These are phyloP conservation scores for Caenorhabditis inopinata DNA, from an alignment of 1,140 invertebrate species.

Conservation along the genomic window DNA sequence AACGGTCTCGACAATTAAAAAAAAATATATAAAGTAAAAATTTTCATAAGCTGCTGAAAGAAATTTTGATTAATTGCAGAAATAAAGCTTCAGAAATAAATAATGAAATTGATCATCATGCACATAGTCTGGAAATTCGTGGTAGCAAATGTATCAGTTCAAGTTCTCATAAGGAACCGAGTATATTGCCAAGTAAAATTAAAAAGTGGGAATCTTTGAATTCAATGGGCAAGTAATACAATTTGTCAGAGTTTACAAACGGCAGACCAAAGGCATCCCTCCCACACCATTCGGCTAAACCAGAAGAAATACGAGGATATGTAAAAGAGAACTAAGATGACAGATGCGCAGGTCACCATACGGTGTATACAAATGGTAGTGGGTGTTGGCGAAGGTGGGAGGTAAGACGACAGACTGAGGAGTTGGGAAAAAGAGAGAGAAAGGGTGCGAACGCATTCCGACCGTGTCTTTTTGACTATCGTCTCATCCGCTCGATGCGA, in stretches of 20 bases:
- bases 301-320: constrained; percentile 29
- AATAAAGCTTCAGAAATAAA: too few relatives aligned
- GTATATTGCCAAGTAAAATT: too few relatives aligned
- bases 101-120: too few relatives aligned
- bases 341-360: constrained; percentile 22
- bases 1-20: too few relatives aligned
- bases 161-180: too few relatives aligned
- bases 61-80: too few relatives aligned
- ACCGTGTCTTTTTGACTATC: neutral
- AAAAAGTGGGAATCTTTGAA: neutral
- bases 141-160: too few relatives aligned
- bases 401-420: neutral
- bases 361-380: constrained; percentile 32
- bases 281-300: neutral
- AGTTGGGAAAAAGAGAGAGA: neutral
- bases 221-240: neutral
- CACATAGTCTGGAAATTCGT: too few relatives aligned
- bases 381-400: neutral
- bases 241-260: neutral
- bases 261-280: constrained; percentile 18
- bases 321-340: constrained; percentile 22
- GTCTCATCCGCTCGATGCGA: neutral
- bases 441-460: constrained; percentile 27
- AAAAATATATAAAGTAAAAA: too few relatives aligned
- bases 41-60: too few relatives aligned